Evolutionary conservation across 2,888 invertebrate genomes (phyloP), one percentile per base, ranked within the genome.

Genomic region (Amiota minor): DNA sequence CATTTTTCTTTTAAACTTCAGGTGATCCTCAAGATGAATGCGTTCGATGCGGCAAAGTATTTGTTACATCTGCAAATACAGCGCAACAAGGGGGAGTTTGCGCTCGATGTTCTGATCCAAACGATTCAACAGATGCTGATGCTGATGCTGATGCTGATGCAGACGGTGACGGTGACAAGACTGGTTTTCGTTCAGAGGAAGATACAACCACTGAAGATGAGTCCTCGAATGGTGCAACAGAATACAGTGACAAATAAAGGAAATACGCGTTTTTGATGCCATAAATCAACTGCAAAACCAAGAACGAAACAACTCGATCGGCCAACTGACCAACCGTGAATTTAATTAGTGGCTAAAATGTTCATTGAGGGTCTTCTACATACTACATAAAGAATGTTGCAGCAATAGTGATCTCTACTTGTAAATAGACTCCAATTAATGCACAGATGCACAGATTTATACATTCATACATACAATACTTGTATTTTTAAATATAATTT

Each of bases 11-110:
- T 16, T 73, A 72, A 72, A 74, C 72, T 62, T 68, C 84, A 92
- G 93, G 92, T 75, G 92, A 92, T 83, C 91, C 91, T 3, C 92
- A 92, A 86, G 92, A 92, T 83, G 92, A 92, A 84, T 92, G 93
- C 84, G 89, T 91, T 71, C 89, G 91, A 69, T 92, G 92, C 84
- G 92, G 92, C 59, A 92, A 92, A 86, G 90, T 90, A 78, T 92
- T 90, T 84, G 81, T 89, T 53, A 84, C 88, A 49, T 86, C 90
- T n/a, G 83, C 86, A 56, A 87, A 18, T 11, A 80, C 74, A 84
- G 84, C 71, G 16, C 85, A 88, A 62, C 88, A 88, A 76, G 61
- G 61, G 14, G 90, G 90, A 77, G 86, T 89, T 71, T 90, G 90
- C 77, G 79, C 80, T 71, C 86, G 87, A 75, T 90, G 90, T 79